Base-by-base conservation (phyloP, 2,888 invertebrate genomes). In the Nomada fabriciana region DNA sequence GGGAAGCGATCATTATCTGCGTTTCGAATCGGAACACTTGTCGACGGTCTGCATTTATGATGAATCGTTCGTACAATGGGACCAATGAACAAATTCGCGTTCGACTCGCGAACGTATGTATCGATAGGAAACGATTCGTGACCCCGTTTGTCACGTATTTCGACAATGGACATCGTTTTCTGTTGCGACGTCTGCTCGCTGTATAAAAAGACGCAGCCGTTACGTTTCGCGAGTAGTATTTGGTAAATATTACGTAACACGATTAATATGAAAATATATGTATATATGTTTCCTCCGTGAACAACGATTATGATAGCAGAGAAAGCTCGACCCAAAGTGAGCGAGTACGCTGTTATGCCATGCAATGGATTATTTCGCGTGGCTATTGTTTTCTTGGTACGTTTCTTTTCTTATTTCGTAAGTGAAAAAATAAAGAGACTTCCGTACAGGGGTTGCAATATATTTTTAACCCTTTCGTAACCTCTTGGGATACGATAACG, bases 231-330 rank as follows among this genome's bases (percentile, higher is more conserved):
- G 65, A 61, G 23, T 61, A 53, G 53, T 76, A 75, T 50, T 79
- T 65, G 71, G 60, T 76, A 76, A 7, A 23, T 72, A 65, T 71
- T 60, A 43, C 72, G 50, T 74, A 68, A 74, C 63, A 63, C 52
- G 55, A 57, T 67, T 47, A 23, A 15, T 73, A 81, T 36, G 65
- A 77, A 76, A 76, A 76, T 75, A 64, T 65, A 77, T 60, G 59
- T 47, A 60, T 50, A 36, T 20, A 43, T 50, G 15, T 43, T 43
- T 23, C 47, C 57, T 61, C 5, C 42, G 57, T 43, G 29, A 53
- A n/a, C n/a, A 50, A 59, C 18, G 67, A 36, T 59, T 50, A n/a
- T 10, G 7, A 36, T 36, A 36, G 36, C 42, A 25, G 42, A 15
- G 69, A 60, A 61, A 61, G 20, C 60, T 42, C 52, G 74, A 23